Base-by-base conservation (phyloP, 1,140 invertebrate species). In the Pararge aegeria region DNA sequence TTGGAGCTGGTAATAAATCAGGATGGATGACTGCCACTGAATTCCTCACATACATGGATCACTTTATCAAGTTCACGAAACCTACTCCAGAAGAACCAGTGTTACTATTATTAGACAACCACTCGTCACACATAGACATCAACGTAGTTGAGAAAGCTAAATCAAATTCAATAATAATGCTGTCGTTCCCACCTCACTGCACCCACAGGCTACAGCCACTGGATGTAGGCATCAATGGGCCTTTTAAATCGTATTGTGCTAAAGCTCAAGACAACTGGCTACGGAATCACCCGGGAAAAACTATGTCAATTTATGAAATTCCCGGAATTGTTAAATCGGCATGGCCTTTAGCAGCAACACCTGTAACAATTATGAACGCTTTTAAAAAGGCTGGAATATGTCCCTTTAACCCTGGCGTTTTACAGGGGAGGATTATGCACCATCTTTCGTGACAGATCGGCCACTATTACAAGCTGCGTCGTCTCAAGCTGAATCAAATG, bases 31-130 rank as follows among this genome's bases (percentile, higher is more conserved):
- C 67, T 6, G 48, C 46, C 6, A 52, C 24, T 42, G 61, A 77
- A 16, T 85, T 84, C 66, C 7, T 79, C 5, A 62, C 68, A 52
- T 84, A n/a, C 67, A 63, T 67, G 30, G 60, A 79, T 19, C 73
- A 91, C 71, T 64, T 92, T 61, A 68, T 82, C 0, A 73, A 74
- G 52, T 19, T 70, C 50, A 61, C 66, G 0, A 77, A 74, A 16
- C 67, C 68, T 16, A 58, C 66, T 10, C 58, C 52, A 19, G 42
- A 68, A n/a, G 70, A 80, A n/a, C n/a, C n/a, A n/a, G n/a, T n/a
- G n/a, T n/a, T n/a, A n/a, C n/a, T n/a, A n/a, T n/a, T n/a, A n/a
- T n/a, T n/a, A n/a, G n/a, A n/a, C n/a, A n/a, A n/a, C n/a, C n/a
- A n/a, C n/a, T n/a, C n/a, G n/a, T n/a, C n/a, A n/a, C n/a, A n/a